Percentiles rank a stretch among this genome's conserved stretches.
Evolutionary conservation across 1,140 invertebrate genomes (phyloP).

Genomic region (Papilio xuthus): DNA sequence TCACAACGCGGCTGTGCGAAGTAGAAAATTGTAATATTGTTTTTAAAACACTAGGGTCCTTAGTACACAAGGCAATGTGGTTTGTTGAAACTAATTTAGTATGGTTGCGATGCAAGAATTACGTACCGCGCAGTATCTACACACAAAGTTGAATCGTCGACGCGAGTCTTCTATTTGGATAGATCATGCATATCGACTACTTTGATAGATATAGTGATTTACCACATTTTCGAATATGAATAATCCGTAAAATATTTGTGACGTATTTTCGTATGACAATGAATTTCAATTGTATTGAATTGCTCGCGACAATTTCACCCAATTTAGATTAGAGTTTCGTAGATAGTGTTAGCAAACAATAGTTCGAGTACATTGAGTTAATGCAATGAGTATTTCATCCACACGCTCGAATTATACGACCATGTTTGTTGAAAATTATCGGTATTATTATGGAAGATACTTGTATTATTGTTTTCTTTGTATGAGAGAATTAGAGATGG

Average conservation of each 20-base stretch:
- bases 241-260: not conserved
- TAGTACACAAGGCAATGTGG: too few species aligned
- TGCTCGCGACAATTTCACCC: slow-evolving; percentile 1
- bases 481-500: too few species aligned
- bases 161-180: too few species aligned
- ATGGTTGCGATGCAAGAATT: too few species aligned
- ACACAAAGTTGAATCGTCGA: too few species aligned
- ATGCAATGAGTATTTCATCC: slow-evolving; percentile 11
- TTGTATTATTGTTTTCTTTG: not conserved
- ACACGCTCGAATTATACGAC: not conserved
- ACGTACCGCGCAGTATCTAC: too few species aligned
- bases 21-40: not conserved
- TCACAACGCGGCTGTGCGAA: not conserved
- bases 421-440: not conserved
- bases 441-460: not conserved
- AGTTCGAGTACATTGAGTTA: slow-evolving; percentile 4
- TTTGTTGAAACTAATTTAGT: too few species aligned
- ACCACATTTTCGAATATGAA: not conserved
- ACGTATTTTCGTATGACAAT: slow-evolving; percentile 1
- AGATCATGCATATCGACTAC: too few species aligned
- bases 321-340: slow-evolving; percentile 20
- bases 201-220: not conserved
- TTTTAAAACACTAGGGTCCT: too few species aligned
- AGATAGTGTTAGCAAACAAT: slow-evolving; percentile 13
- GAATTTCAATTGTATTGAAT: not conserved